These are phyloP conservation scores for Molossus alvarezi DNA, from an alignment of 2,797 vertebrate species.

Conservation along the genomic window DNA sequence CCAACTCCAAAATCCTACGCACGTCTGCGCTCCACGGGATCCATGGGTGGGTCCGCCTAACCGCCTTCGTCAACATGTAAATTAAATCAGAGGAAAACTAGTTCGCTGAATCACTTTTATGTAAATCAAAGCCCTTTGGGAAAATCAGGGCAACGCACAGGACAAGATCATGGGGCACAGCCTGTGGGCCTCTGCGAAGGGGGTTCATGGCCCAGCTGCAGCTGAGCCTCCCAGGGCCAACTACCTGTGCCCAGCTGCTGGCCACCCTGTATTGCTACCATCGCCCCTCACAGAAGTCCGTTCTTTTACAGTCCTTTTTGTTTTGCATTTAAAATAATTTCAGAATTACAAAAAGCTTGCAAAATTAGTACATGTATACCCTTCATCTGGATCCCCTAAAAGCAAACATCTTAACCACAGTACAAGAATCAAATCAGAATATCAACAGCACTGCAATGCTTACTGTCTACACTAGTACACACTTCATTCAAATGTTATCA, in stretches of 20 bases:
- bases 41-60: neutral
- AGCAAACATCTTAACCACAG: neutral
- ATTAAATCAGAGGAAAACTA: neutral
- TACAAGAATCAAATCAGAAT: neutral
- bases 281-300: neutral
- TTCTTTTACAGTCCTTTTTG: neutral
- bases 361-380: neutral
- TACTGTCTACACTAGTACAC: neutral
- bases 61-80: neutral
- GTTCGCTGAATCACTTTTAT: neutral
- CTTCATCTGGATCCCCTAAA: neutral
- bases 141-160: neutral
- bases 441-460: neutral
- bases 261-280: neutral
- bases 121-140: neutral
- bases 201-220: neutral
- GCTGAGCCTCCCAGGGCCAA: neutral
- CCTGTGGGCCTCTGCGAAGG: neutral
- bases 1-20: neutral
- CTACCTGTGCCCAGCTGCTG: no score
- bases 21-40: neutral
- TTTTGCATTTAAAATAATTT: slow-evolving; percentile 15
- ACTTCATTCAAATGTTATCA: neutral
- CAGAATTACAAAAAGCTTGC: neutral
- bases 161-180: neutral